Base-by-base conservation (phyloP, 2,888 invertebrate species). In the Spodoptera littoralis region DNA sequence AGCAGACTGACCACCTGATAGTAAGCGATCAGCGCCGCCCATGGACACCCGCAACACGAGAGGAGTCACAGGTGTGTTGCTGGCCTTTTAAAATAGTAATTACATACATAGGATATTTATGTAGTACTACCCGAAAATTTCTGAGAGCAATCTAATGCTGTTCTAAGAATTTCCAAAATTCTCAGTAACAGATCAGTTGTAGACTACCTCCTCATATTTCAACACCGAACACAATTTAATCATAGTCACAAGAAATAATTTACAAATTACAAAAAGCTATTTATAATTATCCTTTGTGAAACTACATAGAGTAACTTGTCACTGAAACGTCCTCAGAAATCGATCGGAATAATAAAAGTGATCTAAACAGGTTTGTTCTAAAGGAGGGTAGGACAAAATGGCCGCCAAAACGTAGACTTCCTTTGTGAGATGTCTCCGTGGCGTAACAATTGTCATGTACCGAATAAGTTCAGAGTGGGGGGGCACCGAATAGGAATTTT, bases 371-470 rank as follows among this genome's bases (percentile, higher is more conserved):
- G 71, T 71, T 70, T 46, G 8, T 50, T 61, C 48, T 44, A 55
- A 49, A 56, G 47, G 71, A 77, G 77, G 76, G 65, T 59, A 60
- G 54, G 43, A 71, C 45, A 63, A 76, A 59, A 36, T 36, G 61
- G 60, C 51, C 46, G 45, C 58, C 45, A 56, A 57, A 60, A 54
- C 57, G 52, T 70, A 51, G 71, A 49, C 57, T 43, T 63, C 70
- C 30, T 75, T 72, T 72, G 63, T 73, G 45, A n/a, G 60, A 47
- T 53, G 24, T 61, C 63, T 67, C 51, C 24, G 65, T 47, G 57
- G 45, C 12, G 54, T 44, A 66, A 76, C 74, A 65, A 77, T 73
- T 64, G 65, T 43, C 46, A 30, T 45, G 46, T 48, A 52, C 13
- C 27, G 53, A 53, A 49, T 57, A 36, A 18, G 24, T 36, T 52